Evolutionary conservation across 2,113 vertebrate genomes (phyloP).

Genomic region (Dolichotis patagonum): DNA sequence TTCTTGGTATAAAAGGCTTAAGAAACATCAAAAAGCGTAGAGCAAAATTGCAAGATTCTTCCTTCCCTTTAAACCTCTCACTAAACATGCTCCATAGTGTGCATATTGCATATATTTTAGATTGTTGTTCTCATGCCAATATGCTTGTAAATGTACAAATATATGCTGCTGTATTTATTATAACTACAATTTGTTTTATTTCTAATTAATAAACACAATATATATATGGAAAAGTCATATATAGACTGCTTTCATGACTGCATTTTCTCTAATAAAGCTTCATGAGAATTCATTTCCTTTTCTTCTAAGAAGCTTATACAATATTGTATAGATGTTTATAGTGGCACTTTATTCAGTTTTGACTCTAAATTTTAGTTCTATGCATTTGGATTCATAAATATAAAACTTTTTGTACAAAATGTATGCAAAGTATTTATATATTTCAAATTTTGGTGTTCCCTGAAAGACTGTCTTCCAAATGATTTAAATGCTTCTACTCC

Average conservation of each 20-base stretch:
- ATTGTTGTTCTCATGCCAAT: not conserved
- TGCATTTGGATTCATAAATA: not conserved
- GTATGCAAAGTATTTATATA: not conserved
- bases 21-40: not conserved
- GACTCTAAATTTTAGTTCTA: not conserved
- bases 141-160: too few relatives aligned
- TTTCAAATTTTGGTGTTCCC: not conserved
- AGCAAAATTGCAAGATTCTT: too few relatives aligned
- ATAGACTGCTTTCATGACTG: not conserved
- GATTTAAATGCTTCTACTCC: not conserved
- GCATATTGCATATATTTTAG: accelerated
- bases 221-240: not conserved
- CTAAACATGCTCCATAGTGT: accelerated
- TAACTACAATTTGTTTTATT: not conserved
- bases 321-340: not conserved
- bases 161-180: not conserved
- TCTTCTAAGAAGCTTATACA: not conserved
- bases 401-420: not conserved
- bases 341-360: not conserved
- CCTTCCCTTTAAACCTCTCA: too few relatives aligned
- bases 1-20: not conserved
- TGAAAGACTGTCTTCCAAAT: not conserved
- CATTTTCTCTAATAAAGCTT: not conserved
- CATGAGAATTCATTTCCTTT: not conserved
- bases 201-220: not conserved